Evolutionary conservation across 2,797 vertebrate genomes (phyloP).

Genomic region (Karalla daura): DNA sequence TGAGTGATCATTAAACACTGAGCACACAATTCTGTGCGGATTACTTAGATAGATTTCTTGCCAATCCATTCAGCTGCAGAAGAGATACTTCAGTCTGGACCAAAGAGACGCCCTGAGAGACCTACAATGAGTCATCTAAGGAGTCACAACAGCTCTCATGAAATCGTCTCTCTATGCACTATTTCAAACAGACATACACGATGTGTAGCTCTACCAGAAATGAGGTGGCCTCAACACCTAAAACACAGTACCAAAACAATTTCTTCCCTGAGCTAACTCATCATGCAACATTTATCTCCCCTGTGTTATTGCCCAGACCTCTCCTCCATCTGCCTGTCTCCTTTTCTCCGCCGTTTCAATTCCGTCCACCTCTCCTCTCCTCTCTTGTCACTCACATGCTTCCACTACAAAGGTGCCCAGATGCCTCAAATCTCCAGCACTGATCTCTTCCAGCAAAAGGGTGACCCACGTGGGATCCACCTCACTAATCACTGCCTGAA

Average conservation of each 20-base stretch:
- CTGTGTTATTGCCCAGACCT: slow-evolving; percentile 47
- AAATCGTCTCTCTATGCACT: background rate
- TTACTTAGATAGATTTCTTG: background rate
- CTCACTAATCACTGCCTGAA: slow-evolving; percentile 80
- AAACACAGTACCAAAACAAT: slow-evolving; percentile 36
- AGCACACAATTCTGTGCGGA: background rate
- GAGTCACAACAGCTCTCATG: background rate
- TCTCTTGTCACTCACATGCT: slow-evolving; percentile 72
- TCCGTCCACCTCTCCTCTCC: slow-evolving; percentile 63
- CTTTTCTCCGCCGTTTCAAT: slow-evolving; percentile 56
- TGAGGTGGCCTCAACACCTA: too few species aligned
- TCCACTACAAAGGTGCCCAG: slow-evolving; percentile 75
- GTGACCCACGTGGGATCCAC: slow-evolving; percentile 75
- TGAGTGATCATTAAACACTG: background rate
- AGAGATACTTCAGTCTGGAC: background rate
- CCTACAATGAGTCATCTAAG: background rate
- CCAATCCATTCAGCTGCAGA: background rate
- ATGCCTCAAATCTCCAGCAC: slow-evolving; percentile 75
- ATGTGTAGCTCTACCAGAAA: background rate
- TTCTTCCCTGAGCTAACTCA: slow-evolving; percentile 46
- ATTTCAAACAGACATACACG: background rate
- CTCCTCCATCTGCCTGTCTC: slow-evolving; percentile 61
- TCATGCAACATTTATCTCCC: slow-evolving; percentile 56
- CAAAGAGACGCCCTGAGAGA: background rate
- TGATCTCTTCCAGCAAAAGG: slow-evolving; percentile 76